Conservation (phyloP, 2,888 invertebrate species). For the Oxycera nigricornis region DNA sequence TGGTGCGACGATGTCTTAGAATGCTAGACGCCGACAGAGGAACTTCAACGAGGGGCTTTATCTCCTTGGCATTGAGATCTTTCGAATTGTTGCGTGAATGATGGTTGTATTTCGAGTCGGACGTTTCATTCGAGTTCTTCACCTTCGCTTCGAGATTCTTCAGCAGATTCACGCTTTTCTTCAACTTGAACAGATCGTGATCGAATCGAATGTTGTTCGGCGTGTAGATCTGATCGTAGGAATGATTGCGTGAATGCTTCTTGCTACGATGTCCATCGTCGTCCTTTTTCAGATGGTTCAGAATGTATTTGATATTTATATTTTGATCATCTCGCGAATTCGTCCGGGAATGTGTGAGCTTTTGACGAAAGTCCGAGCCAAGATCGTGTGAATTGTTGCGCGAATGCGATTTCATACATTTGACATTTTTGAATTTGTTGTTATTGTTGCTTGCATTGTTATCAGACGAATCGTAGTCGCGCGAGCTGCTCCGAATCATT, state of each 20-base stretch:
- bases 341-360: constrained; percentile 54
- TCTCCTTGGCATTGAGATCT: constrained; percentile 53
- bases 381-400: constrained; percentile 62
- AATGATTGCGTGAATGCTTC: constrained; percentile 62
- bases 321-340: constrained; percentile 58
- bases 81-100: constrained; percentile 67
- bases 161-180: constrained; percentile 59
- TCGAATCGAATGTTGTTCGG: constrained; percentile 62
- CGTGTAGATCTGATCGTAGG: constrained; percentile 62
- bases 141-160: constrained; percentile 59
- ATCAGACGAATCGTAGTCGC: constrained; percentile 52
- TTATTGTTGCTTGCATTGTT: constrained; percentile 48
- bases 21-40: constrained; percentile 54
- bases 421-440: constrained; percentile 52
- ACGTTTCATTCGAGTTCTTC: constrained; percentile 59
- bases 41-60: constrained; percentile 47
- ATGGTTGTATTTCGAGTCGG: constrained; percentile 51
- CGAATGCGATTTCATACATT: constrained; percentile 59
- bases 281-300: constrained; percentile 58
- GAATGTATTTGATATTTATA: constrained; percentile 60
- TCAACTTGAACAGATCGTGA: constrained; percentile 58
- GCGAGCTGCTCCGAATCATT: constrained; percentile 60
- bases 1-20: constrained; percentile 68
- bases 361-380: constrained; percentile 55
- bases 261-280: constrained; percentile 53